phyloP scores from a whole-genome alignment of 2,113 vertebrate genomes.

The Brachypteracias leptosomus region DNA sequence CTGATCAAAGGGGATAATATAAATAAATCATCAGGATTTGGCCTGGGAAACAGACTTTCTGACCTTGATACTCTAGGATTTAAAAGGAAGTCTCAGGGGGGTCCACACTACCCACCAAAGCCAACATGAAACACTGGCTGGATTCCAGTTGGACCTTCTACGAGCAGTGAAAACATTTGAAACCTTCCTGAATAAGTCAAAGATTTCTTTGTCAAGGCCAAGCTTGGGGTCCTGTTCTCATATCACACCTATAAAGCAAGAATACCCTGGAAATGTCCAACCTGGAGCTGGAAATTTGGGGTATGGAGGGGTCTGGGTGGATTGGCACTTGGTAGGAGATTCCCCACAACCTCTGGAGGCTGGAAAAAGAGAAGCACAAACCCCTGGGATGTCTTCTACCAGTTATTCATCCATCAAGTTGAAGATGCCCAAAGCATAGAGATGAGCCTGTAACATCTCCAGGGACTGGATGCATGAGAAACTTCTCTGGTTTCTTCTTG shows the following conservation, averaged over 20 bases:
- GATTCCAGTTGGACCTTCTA: background rate
- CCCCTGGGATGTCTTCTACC: background rate
- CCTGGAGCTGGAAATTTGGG: background rate
- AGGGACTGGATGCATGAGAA: background rate
- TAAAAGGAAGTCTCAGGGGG: background rate
- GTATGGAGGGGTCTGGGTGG: background rate
- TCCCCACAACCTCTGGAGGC: background rate
- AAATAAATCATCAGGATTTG: too few species aligned
- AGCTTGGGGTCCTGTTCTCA: background rate
- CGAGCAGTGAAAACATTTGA: background rate
- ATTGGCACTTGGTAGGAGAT: background rate
- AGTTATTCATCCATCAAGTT: background rate
- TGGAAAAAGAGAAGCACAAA: background rate
- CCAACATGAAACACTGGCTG: background rate
- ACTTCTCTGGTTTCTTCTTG: background rate
- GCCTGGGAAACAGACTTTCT: background rate
- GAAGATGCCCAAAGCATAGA: background rate
- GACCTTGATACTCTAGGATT: background rate
- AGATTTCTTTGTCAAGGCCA: background rate
- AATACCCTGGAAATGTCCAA: background rate
- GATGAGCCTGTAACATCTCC: background rate
- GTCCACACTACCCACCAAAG: rapidly evolving
- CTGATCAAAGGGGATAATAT: background rate
- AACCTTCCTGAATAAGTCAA: background rate
- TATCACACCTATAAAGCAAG: background rate